phyloP scores from a whole-genome alignment of 2,113 vertebrate species.

The Cathartes aura region DNA sequence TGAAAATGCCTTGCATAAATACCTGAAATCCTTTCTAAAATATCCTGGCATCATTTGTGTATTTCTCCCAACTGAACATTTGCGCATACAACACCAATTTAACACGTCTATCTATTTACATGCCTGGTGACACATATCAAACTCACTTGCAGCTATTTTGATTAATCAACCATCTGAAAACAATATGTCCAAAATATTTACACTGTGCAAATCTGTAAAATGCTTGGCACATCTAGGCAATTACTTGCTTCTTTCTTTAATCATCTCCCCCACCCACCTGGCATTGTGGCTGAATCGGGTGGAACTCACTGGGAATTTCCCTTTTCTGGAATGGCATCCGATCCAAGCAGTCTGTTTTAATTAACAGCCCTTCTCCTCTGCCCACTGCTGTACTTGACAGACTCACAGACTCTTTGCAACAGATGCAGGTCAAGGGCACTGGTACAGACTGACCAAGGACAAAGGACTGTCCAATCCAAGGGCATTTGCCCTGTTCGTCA shows the following conservation, averaged over 20 bases:
- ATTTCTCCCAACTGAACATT: neutral
- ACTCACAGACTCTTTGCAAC: neutral
- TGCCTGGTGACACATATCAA: constrained; percentile 28
- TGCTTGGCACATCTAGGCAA: neutral
- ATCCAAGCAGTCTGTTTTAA: constrained; percentile 15
- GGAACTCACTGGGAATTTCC: neutral
- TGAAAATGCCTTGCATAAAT: neutral
- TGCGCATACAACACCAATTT: neutral
- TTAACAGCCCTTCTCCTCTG: constrained; percentile 21
- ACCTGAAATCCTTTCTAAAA: neutral
- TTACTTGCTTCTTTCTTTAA: neutral
- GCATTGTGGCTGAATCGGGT: neutral
- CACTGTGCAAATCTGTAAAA: neutral
- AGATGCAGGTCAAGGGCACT: constrained; percentile 42
- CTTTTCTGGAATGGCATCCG: neutral
- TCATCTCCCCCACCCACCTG: constrained; percentile 23
- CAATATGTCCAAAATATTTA: constrained; percentile 48
- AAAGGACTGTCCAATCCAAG: neutral
- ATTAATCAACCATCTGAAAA: constrained; percentile 55
- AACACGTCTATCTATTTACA: neutral
- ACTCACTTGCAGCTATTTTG: constrained; percentile 47
- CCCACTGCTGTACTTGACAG: constrained; percentile 22
- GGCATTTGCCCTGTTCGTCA: neutral
- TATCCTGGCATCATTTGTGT: neutral
- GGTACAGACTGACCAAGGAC: neutral